Evolutionary conservation across 2,113 vertebrate genomes (phyloP).

Genomic region (Cephalopholis sonnerati): DNA sequence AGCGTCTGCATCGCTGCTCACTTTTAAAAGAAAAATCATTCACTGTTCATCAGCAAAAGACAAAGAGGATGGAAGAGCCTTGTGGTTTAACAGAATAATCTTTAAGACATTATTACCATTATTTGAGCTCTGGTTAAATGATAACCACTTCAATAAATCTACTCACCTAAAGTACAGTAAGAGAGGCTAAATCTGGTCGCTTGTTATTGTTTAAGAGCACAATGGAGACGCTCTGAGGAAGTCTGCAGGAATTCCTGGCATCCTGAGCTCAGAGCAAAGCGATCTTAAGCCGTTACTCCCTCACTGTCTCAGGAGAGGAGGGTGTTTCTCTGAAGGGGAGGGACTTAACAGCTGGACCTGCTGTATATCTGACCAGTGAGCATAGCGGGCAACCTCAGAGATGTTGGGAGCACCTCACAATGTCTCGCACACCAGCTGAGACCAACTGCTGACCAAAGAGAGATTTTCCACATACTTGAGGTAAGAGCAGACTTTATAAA

Average conservation of each 20-base stretch:
- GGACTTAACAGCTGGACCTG: slow-evolving; percentile 28
- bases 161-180: not conserved
- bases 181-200: not conserved
- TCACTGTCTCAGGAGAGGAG: slow-evolving; percentile 24
- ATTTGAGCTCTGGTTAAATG: not conserved
- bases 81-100: slow-evolving; percentile 14
- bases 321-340: slow-evolving; percentile 40
- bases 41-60: slow-evolving; percentile 1
- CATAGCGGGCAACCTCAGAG: slow-evolving; percentile 9
- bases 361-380: slow-evolving; percentile 53
- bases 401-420: slow-evolving; percentile 12
- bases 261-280: slow-evolving; percentile 1
- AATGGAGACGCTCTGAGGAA: slow-evolving; percentile 57
- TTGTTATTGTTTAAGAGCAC: slow-evolving; percentile 54
- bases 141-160: not conserved
- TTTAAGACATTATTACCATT: not conserved
- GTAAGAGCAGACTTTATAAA: slow-evolving; percentile 26
- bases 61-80: not conserved
- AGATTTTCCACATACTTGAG: not conserved
- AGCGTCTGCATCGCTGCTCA: not conserved
- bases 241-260: slow-evolving; percentile 59
- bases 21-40: not conserved
- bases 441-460: not conserved
- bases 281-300: not conserved
- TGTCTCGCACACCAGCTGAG: not conserved